Evolutionary conservation across 1,140 invertebrate genomes (phyloP), one percentile per base, ranked within the genome.

Genomic region (Aphelinus certus): DNA sequence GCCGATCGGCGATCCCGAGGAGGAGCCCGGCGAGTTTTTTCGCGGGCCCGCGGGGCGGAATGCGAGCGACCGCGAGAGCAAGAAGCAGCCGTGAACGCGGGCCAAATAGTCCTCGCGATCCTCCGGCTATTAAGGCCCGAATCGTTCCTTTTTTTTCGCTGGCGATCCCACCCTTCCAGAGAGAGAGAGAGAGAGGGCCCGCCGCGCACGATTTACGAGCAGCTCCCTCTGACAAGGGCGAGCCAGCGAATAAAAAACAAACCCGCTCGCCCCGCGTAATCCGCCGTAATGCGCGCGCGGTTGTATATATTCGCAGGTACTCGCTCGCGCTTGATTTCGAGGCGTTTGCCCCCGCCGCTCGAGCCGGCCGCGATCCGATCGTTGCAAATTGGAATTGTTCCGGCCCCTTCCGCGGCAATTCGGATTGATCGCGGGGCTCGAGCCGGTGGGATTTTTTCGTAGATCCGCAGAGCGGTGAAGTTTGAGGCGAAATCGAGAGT

Each of bases 71-170:
- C 0, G 3, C 9, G 62, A 26, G 1, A 10, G n/a, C 46, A 3
- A 65, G 6, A 58, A 73, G 56, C 9, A 64, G 71, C 55, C 55
- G 48, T 46, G 64, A 67, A 26, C 26, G 26, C 26, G 26, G 26
- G 26, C 26, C 26, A 26, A 26, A 26, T 26, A 26, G 26, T 26
- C 26, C 26, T 26, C 26, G 26, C 26, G 56, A 45, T 67, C 47
- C 64, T 42, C n/a, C 48, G 47, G 64, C 64, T 73, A 67, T 73
- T 73, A 67, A 73, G 64, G 9, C 60, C 7, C 46, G 10, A 4
- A 9, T 49, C 42, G 2, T 9, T 42, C 60, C 26, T 5, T 61
- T 45, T 71, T 71, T 71, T 71, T 71, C n/a, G n/a, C 55, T 9
- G 55, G 26, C 26, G 26, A 26, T 26, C 26, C 49, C 45, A 10